Evolutionary conservation across 2,888 invertebrate genomes (phyloP).

Genomic region (Asteroscopus sphinx): DNA sequence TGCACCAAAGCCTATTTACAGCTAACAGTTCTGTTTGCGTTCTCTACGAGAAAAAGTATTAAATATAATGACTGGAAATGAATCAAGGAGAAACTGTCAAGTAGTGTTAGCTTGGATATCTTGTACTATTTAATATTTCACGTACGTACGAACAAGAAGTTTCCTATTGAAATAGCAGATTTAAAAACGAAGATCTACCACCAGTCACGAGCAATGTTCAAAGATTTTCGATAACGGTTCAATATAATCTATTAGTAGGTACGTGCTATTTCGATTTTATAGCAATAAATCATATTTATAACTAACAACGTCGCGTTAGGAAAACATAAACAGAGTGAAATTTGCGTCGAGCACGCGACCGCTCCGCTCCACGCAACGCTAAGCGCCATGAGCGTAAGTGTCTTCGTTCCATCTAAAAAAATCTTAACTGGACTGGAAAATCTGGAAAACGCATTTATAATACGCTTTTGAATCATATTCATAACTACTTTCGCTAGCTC

Average conservation of each 20-base stretch:
- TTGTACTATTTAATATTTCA: too few relatives aligned
- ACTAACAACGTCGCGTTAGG: constrained; percentile 36
- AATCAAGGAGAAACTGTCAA: too few relatives aligned
- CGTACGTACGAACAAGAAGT: too few relatives aligned
- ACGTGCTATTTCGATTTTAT: constrained; percentile 1
- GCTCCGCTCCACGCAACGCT: constrained; percentile 77
- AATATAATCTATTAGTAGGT: not conserved
- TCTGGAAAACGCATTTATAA: constrained; percentile 78
- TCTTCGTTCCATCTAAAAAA: constrained; percentile 74
- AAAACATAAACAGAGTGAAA: constrained; percentile 73
- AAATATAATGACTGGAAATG: not conserved
- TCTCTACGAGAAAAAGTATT: constrained; percentile 12
- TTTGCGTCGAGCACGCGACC: constrained; percentile 77
- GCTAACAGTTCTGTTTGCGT: constrained; percentile 41
- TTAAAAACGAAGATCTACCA: too few relatives aligned
- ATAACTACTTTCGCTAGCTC: constrained; percentile 82
- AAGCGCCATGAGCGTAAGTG: constrained; percentile 78
- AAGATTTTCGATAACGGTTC: too few relatives aligned
- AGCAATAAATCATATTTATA: constrained; percentile 12
- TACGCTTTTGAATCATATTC: constrained; percentile 79
- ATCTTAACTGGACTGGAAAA: constrained; percentile 78
- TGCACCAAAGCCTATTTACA: constrained; percentile 61
- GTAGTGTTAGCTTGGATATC: too few relatives aligned
- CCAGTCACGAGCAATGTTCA: too few relatives aligned
- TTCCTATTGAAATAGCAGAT: too few relatives aligned